Percentiles rank a stretch among this genome's conserved stretches.
Conservation (phyloP, 2,797 vertebrate species). For the Macropus fuliginosus region DNA sequence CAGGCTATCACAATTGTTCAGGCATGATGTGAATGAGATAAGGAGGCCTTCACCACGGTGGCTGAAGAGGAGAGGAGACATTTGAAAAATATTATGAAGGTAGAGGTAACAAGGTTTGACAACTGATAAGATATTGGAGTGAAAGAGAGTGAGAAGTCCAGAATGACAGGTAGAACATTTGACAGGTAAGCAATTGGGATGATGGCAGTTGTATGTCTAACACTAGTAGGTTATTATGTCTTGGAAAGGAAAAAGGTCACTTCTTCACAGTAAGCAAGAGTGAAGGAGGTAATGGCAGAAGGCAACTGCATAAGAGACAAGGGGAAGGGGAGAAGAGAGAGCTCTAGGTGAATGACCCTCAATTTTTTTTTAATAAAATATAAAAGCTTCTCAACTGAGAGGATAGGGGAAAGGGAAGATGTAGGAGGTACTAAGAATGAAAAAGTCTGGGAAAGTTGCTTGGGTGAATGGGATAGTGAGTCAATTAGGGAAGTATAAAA, state of each 20-base stretch:
- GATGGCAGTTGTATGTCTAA: neutral
- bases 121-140: neutral
- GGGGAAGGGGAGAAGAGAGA: neutral
- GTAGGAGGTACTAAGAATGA: neutral
- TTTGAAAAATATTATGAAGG: neutral
- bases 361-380: neutral
- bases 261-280: neutral
- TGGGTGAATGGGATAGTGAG: neutral
- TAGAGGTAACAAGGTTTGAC: neutral
- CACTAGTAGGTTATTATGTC: neutral
- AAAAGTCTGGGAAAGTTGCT: neutral
- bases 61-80: neutral
- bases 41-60: neutral
- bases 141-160: neutral
- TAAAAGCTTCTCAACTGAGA: neutral
- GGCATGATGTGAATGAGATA: neutral
- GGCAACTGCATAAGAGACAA: neutral
- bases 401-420: neutral
- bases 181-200: neutral
- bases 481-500: neutral
- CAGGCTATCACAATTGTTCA: neutral
- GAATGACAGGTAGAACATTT: neutral
- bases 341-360: neutral
- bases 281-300: neutral
- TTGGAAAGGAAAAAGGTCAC: neutral